Evolutionary conservation across 64 coral and sea anemone species (phyloP).

Genomic region (Stichodactyla helianthus): DNA sequence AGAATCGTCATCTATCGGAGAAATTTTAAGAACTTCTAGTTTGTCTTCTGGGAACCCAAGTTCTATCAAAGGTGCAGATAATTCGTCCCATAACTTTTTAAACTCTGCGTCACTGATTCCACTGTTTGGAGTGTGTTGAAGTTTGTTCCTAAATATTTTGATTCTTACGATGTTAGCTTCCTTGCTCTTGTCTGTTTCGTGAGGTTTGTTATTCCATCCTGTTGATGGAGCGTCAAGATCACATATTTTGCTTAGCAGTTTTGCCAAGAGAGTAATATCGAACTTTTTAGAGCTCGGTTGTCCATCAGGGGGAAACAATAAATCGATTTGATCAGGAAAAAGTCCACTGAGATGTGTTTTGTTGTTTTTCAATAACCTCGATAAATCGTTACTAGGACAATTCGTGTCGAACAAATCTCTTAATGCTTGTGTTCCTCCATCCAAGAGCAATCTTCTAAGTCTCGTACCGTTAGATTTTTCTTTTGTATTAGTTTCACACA

Average conservation of each 20-base stretch:
- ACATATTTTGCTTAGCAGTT: conserved; percentile 19
- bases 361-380: background rate
- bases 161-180: conserved; percentile 43
- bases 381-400: background rate
- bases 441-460: conserved; percentile 31
- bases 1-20: background rate
- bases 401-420: conserved; percentile 11
- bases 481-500: background rate
- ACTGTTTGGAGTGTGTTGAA: conserved; percentile 18
- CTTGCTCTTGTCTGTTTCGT: conserved; percentile 3
- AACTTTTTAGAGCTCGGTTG: background rate
- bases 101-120: conserved; percentile 13
- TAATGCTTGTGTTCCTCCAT: conserved; percentile 39
- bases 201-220: background rate
- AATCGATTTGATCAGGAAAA: conserved; percentile 18
- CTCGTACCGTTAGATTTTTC: conserved; percentile 51
- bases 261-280: conserved; percentile 36
- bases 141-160: conserved; percentile 31
- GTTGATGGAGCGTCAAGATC: background rate
- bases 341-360: background rate
- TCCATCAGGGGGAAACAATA: conserved; percentile 9
- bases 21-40: background rate
- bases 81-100: conserved; percentile 18
- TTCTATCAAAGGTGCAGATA: background rate
- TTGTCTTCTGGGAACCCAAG: background rate